Evolutionary conservation across 2,797 vertebrate species (phyloP).

Genomic region (Zalophus californianus): DNA sequence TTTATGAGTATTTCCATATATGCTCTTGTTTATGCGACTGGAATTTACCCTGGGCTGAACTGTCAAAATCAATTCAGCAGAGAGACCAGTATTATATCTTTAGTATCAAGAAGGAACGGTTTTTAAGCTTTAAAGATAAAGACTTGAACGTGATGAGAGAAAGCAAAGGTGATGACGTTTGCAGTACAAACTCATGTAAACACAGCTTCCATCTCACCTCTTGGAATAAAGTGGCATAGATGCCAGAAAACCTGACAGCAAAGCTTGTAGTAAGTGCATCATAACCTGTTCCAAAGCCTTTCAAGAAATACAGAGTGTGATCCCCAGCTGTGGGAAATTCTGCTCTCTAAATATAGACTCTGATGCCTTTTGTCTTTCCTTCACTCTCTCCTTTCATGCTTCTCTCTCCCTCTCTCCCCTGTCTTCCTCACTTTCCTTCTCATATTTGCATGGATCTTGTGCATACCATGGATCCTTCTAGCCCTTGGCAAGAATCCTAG

Average conservation of each 20-base stretch:
- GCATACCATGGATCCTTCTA: not conserved
- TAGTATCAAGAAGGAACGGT: slow-evolving; percentile 62
- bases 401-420: too few relatives aligned
- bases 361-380: not conserved
- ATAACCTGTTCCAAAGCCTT: not conserved
- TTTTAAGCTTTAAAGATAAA: slow-evolving; percentile 79
- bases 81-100: slow-evolving; percentile 62
- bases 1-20: slow-evolving; percentile 72
- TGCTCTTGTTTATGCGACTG: slow-evolving; percentile 62
- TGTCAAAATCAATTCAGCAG: slow-evolving; percentile 73
- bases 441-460: not conserved
- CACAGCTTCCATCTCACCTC: slow-evolving; percentile 68
- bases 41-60: slow-evolving; percentile 72
- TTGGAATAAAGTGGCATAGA: slow-evolving; percentile 63
- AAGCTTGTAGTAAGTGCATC: slow-evolving; percentile 34
- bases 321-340: not conserved
- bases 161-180: slow-evolving; percentile 77
- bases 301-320: not conserved
- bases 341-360: not conserved
- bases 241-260: slow-evolving; percentile 38
- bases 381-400: not conserved
- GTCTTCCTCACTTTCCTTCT: not conserved
- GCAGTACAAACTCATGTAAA: slow-evolving; percentile 67
- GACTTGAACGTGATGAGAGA: slow-evolving; percentile 77
- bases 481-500: not conserved